Conservation (phyloP, 1,140 invertebrate species). For the Lasioglossum baleicum region DNA sequence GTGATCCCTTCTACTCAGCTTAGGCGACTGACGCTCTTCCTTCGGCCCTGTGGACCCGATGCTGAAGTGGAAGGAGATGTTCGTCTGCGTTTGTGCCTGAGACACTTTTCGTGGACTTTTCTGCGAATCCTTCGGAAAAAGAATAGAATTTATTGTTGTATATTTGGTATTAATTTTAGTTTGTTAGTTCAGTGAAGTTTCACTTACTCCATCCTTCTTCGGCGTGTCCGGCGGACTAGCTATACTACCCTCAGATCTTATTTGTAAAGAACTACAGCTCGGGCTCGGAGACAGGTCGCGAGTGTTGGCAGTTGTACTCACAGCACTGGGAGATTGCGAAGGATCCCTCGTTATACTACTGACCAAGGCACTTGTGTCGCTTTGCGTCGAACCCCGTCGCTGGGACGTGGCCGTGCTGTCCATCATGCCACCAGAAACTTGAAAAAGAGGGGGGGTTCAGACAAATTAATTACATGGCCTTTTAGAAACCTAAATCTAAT, state of each 20-base stretch:
- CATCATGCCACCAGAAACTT: conserved; percentile 77
- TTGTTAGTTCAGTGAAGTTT: not conserved
- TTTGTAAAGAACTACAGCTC: conserved; percentile 82
- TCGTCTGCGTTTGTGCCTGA: conserved; percentile 89
- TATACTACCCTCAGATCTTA: conserved; percentile 79
- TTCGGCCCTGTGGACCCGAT: conserved; percentile 81
- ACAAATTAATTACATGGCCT: too few species aligned
- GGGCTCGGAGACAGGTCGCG: conserved; percentile 83
- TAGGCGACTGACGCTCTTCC: conserved; percentile 83
- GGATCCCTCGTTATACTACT: conserved; percentile 83
- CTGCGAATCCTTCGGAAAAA: conserved; percentile 71
- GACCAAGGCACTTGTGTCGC: conserved; percentile 84
- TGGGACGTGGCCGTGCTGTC: conserved; percentile 75
- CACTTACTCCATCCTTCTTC: conserved; percentile 74
- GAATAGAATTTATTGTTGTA: not conserved
- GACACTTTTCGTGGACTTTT: conserved; percentile 81
- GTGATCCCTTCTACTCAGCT: conserved; percentile 83
- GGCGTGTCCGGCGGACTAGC: conserved; percentile 80
- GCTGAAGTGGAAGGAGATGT: conserved; percentile 84
- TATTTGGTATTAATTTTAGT: not conserved
- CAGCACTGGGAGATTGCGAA: conserved; percentile 80
- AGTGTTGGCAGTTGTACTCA: conserved; percentile 79
- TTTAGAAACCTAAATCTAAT: not conserved
- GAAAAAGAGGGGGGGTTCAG: conserved; percentile 28
- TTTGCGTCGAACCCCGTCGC: conserved; percentile 82